Base-by-base conservation (phyloP, 2,888 invertebrate genomes). In the Pyrrhosoma nymphula region DNA sequence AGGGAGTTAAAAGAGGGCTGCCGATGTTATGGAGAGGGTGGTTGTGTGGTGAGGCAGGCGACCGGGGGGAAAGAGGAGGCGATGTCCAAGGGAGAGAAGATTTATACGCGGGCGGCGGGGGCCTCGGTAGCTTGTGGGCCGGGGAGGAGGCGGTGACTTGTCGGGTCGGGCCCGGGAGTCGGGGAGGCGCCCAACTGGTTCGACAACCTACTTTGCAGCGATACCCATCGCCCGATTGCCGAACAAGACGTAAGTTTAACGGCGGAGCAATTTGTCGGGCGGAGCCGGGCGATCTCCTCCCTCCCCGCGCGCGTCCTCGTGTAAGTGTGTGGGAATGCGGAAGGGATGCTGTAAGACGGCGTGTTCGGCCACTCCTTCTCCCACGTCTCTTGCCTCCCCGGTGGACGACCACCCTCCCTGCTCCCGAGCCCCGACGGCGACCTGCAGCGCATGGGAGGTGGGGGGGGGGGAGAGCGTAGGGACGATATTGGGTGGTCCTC, bases 231-330 rank as follows among this genome's bases (percentile, higher is more conserved):
- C 91, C 82, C 35, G 60, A 91, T 91, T 35, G 35, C 63, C 91
- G 93, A 93, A 93, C 93, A 93, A 93, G 93, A 93, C 93, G 93
- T 93, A 93, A 63, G 93, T 91, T 91, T 91, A 82, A 91, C 91
- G 60, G 93, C 69, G 63, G 93, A 93, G 93, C 75, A 93, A 93
- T 93, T 93, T 93, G 93, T 93, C 93, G 69, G 93, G 75, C 93
- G 91, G 60, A 63, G 60, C 16, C 35, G 30, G 91, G 63, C 63
- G 63, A 35, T 63, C 18, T 56, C 39, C 23, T 12, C 14, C 35
- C 30, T 16, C 20, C 39, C 35, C 18, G 47, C 56, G n/a, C 89
- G 89, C n/a, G 55, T 0, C 23, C 30, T 35, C 16, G 35, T 39
- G 55, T 47, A 8, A 4, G 47, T 47, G 55, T 16, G 89, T n/a